Percentiles rank a stretch among this genome's conserved stretches.
phyloP scores from a whole-genome alignment of 2,888 invertebrate genomes.

The Lithodes maja region DNA sequence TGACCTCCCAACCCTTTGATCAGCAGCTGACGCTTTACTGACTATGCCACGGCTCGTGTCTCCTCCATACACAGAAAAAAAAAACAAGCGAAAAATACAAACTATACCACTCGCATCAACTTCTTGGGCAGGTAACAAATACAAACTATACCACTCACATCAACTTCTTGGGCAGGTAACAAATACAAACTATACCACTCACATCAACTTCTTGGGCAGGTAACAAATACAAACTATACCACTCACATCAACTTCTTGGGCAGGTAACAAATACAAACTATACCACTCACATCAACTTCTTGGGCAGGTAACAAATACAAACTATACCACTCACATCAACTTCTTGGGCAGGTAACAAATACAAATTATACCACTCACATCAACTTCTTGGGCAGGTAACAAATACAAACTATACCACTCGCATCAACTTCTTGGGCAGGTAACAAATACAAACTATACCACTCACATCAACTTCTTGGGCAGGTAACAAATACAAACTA shows the following conservation, averaged over 20 bases:
- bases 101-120: not conserved
- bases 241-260: not conserved
- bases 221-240: not conserved
- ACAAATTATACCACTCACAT: not conserved
- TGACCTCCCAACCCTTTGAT: too few species aligned
- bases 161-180: not conserved
- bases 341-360: not conserved
- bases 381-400: not conserved
- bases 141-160: not conserved
- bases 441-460: not conserved
- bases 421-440: not conserved
- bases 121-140: not conserved
- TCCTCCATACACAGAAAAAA: too few species aligned
- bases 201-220: not conserved
- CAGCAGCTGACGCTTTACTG: too few species aligned
- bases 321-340: not conserved
- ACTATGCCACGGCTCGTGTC: too few species aligned
- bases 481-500: not conserved
- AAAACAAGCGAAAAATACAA: too few species aligned
- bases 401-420: too few species aligned
- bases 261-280: not conserved
- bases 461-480: not conserved
- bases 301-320: not conserved
- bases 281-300: not conserved
- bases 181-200: not conserved